Base-by-base conservation (phyloP, 2,888 invertebrate genomes). In the Carterocephalus palaemon region DNA sequence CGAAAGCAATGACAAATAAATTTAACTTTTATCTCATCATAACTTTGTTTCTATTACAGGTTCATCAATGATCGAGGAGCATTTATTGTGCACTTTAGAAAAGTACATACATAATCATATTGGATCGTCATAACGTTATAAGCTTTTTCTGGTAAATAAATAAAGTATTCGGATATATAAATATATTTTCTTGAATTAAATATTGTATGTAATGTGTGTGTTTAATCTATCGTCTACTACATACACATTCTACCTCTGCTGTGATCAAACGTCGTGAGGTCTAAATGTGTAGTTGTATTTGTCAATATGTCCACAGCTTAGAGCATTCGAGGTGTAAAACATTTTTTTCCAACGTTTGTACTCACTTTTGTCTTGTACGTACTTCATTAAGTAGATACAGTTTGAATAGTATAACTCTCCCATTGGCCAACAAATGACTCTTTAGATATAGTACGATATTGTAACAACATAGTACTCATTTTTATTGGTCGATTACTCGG, bases 131-230 rank as follows among this genome's bases (percentile, higher is more conserved):
- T 48, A 48, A 48, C 41, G 46, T 33, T 43, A 53, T 32, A 46
- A 49, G 52, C 52, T 53, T 49, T 47, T 54, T 51, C 38, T 46
- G 33, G 17, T 50, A 53, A 43, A 20, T 19, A 20, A 40, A 42
- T 46, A 41, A 47, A 51, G 26, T 32, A 39, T 40, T 45, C 17
- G 48, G 36, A 42, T 48, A 46, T 37, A 46, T 26, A 32, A 22
- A 41, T 29, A 46, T 52, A 47, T 50, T 49, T 52, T 47, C 46
- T 38, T 47, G 47, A 38, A 52, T 43, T 50, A 36, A 41, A 32
- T 41, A 32, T 47, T 45, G 36, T 45, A 46, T 29, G 19, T 34
- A 31, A 56, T 64, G 59, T 62, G 57, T 57, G 56, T 64, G 26
- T 26, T 33, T 12, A 20, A 19, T 33, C 17, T 54, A 39, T 47